Conservation (phyloP, 2,797 vertebrate genomes). For the Amazona finschi region DNA sequence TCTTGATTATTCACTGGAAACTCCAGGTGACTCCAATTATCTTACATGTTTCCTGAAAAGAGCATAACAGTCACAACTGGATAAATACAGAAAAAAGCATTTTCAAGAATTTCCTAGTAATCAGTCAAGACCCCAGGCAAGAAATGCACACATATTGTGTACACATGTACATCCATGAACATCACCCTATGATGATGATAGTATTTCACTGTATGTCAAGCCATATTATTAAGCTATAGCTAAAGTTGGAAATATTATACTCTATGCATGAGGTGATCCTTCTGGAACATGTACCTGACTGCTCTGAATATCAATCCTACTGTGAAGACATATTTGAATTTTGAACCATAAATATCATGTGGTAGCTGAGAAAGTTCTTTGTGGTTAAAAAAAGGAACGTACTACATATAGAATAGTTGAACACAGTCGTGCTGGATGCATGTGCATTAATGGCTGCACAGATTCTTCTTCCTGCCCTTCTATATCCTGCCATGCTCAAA, state of each 20-base stretch:
- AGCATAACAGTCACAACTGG: not conserved
- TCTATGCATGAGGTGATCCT: not conserved
- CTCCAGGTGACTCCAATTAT: conserved; percentile 37
- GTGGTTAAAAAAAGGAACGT: not conserved
- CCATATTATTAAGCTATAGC: not conserved
- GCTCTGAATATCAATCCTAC: not conserved
- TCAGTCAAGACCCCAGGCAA: not conserved
- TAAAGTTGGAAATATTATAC: not conserved
- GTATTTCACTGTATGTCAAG: not conserved
- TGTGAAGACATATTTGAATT: not conserved
- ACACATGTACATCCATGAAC: not conserved
- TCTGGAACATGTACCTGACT: not conserved
- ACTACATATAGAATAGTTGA: not conserved
- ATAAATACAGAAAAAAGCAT: not conserved
- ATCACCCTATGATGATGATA: not conserved
- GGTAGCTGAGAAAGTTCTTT: not conserved
- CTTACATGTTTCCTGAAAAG: conserved; percentile 45
- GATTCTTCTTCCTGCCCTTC: not conserved
- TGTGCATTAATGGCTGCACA: not conserved
- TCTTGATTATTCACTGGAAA: conserved; percentile 70
- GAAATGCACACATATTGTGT: not conserved
- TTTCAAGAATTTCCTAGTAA: not conserved
- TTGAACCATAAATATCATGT: not conserved
- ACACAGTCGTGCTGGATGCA: not conserved
- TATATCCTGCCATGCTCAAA: not conserved